Percentiles rank a stretch among this genome's conserved stretches.
Evolutionary conservation across 2,888 invertebrate genomes (phyloP).

Genomic region (Seira ritae): DNA sequence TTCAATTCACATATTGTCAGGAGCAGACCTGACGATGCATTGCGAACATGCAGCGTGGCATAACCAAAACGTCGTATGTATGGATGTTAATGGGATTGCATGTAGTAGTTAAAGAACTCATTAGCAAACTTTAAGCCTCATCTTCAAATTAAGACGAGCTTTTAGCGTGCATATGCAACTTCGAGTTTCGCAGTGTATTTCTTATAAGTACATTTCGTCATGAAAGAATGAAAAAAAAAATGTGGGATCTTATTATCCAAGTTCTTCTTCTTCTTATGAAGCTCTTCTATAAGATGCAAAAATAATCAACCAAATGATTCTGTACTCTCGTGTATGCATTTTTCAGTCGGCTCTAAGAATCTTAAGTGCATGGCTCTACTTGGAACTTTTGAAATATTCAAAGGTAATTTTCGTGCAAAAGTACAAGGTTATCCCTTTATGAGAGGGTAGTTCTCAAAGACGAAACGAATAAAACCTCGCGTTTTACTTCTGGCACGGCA

Average conservation of each 20-base stretch:
- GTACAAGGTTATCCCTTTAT: constrained; percentile 36
- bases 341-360: background rate
- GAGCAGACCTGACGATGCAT: background rate
- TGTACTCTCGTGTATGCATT: background rate
- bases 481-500: background rate
- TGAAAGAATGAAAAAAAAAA: background rate
- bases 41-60: background rate
- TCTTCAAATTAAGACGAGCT: background rate
- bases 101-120: constrained; percentile 1
- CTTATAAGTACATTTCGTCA: background rate
- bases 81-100: background rate
- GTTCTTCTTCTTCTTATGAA: background rate
- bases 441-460: background rate
- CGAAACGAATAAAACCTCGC: background rate
- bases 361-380: background rate
- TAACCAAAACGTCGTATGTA: background rate
- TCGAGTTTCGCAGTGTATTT: background rate
- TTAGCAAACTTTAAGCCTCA: background rate
- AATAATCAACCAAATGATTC: no score
- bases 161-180: background rate
- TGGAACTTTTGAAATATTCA: constrained; percentile 39
- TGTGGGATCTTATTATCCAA: background rate
- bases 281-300: no score
- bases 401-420: constrained; percentile 40
- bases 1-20: background rate